Evolutionary conservation across 2,113 vertebrate genomes (phyloP), one percentile per base, ranked within the genome.

Genomic region (Casuarius casuarius): DNA sequence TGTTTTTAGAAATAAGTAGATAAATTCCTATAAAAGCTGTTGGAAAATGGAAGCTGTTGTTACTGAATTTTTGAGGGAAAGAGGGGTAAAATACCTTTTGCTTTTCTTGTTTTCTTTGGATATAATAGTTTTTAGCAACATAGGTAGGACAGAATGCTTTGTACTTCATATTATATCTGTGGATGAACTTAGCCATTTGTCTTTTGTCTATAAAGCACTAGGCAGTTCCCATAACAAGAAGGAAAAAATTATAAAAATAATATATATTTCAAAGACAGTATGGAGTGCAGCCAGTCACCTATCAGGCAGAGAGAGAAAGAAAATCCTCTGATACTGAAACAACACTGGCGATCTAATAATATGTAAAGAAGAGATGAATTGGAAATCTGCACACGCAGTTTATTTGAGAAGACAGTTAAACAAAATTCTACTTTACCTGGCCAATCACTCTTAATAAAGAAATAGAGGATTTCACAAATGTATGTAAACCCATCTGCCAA

Each of bases 361-460:
- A 29, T 89, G 81, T 81, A 87, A 92, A 89, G 38, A 92, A 72
- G 29, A 89, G 11, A 84, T 91, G 80, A 95, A 90, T 44, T 89
- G 70, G 6, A 87, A 92, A 95, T 95, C 92, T 96, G 77, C 76
- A 79, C 62, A 66, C 73, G 62, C 70, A 63, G 31, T 78, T 23
- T 93, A 61, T 70, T 90, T 84, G 65, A 91, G 61, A 89, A 89
- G 56, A 49, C 35, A 92, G 86, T 87, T 94, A 86, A 94, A 87
- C 8, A 70, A 82, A 76, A 68, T 88, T 92, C 76, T 90, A 23
- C 42, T 91, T 96, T 89, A 89, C 70, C 68, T 92, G 90, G 92
- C 74, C 92, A 95, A 94, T 95, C 0, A 28, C 82, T 92, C 96
- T 82, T 75, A 79, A 93, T 88, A 90, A 92, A 78, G 85, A 85